Percentiles rank a stretch among this genome's conserved stretches.
phyloP scores from a whole-genome alignment of 2,113 vertebrate species.

The Macrotus californicus region DNA sequence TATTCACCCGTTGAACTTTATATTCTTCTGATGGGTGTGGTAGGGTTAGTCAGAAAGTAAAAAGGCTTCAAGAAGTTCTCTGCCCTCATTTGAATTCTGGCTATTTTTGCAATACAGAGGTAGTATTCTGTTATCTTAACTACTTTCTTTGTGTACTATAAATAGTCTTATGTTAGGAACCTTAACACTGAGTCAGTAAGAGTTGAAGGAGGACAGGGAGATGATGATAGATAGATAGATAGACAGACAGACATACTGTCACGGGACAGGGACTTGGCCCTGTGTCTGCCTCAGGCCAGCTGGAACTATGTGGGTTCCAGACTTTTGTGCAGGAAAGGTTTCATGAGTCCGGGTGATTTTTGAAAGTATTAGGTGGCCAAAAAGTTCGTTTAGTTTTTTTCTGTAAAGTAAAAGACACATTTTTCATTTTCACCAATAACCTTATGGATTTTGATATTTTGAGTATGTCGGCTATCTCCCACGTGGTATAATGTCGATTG shows the following conservation, averaged over 20 bases:
- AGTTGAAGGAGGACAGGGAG: neutral
- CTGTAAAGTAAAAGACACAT: too few species aligned
- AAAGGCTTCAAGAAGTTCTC: neutral
- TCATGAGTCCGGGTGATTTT: too few species aligned
- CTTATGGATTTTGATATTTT: too few species aligned
- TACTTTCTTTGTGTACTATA: neutral
- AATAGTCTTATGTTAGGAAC: neutral
- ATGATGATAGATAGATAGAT: neutral
- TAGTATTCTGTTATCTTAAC: neutral
- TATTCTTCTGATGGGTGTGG: conserved; percentile 31
- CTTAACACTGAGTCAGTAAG: neutral
- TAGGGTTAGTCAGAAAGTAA: conserved; percentile 31
- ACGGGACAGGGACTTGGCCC: too few species aligned
- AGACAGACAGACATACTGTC: neutral
- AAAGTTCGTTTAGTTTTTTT: too few species aligned
- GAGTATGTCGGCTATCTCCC: too few species aligned
- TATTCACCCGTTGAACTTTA: conserved; percentile 40
- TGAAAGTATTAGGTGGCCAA: too few species aligned
- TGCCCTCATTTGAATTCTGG: neutral
- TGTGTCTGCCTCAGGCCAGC: too few species aligned
- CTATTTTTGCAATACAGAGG: neutral
- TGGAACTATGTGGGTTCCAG: too few species aligned
- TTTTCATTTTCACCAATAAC: too few species aligned
- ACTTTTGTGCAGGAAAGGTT: too few species aligned
- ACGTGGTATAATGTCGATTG: too few species aligned